Conservation (phyloP, 2,797 vertebrate species). For the Steatocranus sp. region DNA sequence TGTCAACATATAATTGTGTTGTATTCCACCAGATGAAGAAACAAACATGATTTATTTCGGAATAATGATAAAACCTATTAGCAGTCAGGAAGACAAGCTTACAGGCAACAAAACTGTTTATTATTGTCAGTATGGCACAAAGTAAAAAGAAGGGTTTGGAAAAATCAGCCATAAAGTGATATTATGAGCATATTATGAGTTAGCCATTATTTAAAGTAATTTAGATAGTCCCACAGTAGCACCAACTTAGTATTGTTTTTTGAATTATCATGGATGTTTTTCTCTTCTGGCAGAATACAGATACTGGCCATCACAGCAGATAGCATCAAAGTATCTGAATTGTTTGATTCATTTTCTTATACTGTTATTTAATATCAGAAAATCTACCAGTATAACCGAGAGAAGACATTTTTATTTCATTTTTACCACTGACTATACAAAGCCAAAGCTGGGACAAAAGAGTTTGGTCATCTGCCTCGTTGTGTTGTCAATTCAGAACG, state of each 20-base stretch:
- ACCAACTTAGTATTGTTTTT: background rate
- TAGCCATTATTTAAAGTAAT: background rate
- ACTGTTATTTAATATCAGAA: background rate
- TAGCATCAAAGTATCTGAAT: background rate
- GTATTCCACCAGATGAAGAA: background rate
- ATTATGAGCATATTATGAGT: background rate
- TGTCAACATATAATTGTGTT: background rate
- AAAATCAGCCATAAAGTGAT: background rate
- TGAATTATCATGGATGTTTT: background rate
- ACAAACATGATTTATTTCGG: background rate
- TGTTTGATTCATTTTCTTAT: background rate
- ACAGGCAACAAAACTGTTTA: background rate
- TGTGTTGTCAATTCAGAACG: slow-evolving; percentile 18
- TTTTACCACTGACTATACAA: background rate
- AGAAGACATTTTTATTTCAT: background rate
- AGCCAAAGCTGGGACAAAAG: background rate
- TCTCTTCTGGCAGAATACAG: background rate
- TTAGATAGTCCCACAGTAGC: background rate
- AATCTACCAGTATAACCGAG: background rate
- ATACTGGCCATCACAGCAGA: background rate
- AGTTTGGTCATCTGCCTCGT: slow-evolving; percentile 8
- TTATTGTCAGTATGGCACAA: background rate
- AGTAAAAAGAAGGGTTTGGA: background rate
- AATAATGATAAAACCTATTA: background rate
- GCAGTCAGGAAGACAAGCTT: background rate